Base-by-base conservation (phyloP, 30 jellyfish, hydroid and myxozoan species). In the Hydractinia echinata region DNA sequence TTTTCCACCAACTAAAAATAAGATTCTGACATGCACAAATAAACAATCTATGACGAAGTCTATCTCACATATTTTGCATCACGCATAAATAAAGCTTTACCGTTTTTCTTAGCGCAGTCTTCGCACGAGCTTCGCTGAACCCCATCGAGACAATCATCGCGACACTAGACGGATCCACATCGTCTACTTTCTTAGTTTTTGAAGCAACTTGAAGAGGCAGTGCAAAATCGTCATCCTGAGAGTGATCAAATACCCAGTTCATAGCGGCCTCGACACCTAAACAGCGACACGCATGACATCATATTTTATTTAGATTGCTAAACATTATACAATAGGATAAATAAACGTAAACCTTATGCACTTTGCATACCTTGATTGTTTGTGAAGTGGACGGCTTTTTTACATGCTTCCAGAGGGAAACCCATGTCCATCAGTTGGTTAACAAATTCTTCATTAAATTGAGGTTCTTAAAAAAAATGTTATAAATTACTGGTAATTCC, bases 201-300 rank as follows among this genome's bases (percentile, higher is more conserved):
- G 76, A 21, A 51, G 50, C 53, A 8, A 19, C 60, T 19, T 53
- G 48, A 8, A 80, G 18, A 68, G 89, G 89, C 8, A 19, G 39
- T 5, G 85, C 89, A 60, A 82, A 82, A 71, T 82, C 89, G 10
- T 21, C 71, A 50, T 79, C 86, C 55, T 80, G 85, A 4, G 87
- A 80, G 30, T 93, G 95, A 58, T 93, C 96, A 3, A 93, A 70
- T 18, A 93, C 85, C 99, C 99, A 93, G 69, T 93, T 94, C 99
- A 93, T 93, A 1, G 99, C 96, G 8, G 89, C 95, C 10, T 93
- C 99, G 30, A 83, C 88, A 5, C 99, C 99, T 93, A 66, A 8
- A 20, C 61, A 70, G 1, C 77, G 2, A 20, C n/a, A n/a, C n/a
- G n/a, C n/a, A n/a, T n/a, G 79, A 68, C 49, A 14, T 10, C 18